Conservation (phyloP, 1,140 invertebrate genomes). For the Drosophila pallidifrons region DNA sequence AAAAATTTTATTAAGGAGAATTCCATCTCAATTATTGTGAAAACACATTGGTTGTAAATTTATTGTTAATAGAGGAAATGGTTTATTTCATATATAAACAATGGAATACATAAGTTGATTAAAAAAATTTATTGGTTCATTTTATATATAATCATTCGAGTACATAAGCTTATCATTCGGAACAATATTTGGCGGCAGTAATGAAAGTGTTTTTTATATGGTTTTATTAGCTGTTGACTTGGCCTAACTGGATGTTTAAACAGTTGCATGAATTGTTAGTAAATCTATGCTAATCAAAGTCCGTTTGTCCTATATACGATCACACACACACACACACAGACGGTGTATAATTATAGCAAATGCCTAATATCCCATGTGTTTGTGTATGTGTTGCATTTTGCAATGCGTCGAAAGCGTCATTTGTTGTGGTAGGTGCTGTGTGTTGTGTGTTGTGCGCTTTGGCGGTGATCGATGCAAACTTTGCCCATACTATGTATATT, state of each 20-base stretch:
- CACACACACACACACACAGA: conserved; percentile 29
- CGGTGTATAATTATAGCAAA: not conserved
- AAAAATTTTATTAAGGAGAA: no score
- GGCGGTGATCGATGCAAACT: conserved; percentile 19
- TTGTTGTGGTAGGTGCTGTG: conserved; percentile 19
- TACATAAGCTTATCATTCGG: no score
- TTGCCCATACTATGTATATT: not conserved
- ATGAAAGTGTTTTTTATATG: conserved; percentile 1
- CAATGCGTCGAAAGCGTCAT: conserved; percentile 52
- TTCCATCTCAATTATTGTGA: no score
- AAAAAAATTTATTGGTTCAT: no score
- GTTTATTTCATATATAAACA: no score
- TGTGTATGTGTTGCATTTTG: conserved; percentile 40
- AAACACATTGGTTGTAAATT: no score
- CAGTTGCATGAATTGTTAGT: conserved; percentile 62
- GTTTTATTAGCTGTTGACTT: not conserved
- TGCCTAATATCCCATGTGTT: not conserved
- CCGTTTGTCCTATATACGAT: not conserved
- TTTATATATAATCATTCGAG: no score
- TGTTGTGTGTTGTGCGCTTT: not conserved
- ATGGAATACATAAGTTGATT: no score
- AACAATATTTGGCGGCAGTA: not conserved
- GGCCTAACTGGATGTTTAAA: conserved; percentile 34
- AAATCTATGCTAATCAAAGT: conserved; percentile 58
- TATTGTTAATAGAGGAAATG: no score